Conservation (phyloP, 2,113 vertebrate species). For the Donacobius atricapilla region DNA sequence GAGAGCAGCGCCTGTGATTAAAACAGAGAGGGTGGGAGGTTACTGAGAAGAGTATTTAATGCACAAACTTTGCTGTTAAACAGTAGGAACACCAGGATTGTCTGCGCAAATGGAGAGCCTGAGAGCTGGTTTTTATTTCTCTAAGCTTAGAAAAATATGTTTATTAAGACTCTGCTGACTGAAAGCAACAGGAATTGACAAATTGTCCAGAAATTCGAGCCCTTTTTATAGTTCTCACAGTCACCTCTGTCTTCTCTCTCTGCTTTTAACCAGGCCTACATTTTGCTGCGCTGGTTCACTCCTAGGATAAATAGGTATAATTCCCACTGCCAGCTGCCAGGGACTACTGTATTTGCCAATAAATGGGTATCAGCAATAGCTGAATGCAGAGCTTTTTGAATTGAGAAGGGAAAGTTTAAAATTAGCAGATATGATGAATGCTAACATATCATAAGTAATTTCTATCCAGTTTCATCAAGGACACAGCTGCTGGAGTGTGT, state of each 20-base stretch:
- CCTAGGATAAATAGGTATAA: conserved; percentile 11
- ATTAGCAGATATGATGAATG: conserved; percentile 58
- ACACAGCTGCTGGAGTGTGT: conserved; percentile 47
- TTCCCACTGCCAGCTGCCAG: conserved; percentile 38
- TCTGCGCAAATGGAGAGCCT: not conserved
- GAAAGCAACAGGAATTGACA: not conserved
- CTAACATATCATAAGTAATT: conserved; percentile 29
- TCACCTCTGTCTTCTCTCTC: not conserved
- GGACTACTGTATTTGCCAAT: not conserved
- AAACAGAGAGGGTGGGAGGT: not conserved
- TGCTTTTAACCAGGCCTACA: not conserved
- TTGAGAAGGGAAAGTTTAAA: conserved; percentile 50
- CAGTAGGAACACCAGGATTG: not conserved
- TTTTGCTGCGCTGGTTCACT: not conserved
- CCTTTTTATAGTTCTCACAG: not conserved
- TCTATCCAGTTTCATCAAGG: conserved; percentile 23
- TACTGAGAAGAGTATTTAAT: not conserved
- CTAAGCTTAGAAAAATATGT: not conserved
- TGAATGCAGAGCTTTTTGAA: conserved; percentile 8
- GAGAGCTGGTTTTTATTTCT: not conserved
- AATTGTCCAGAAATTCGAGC: not conserved
- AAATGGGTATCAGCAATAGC: conserved; percentile 16
- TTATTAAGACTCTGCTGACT: not conserved
- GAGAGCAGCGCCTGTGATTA: not conserved
- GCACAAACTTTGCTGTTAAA: not conserved